These are phyloP conservation scores for Acrocera orbiculus DNA, from an alignment of 2,888 invertebrate species.

Conservation along the genomic window DNA sequence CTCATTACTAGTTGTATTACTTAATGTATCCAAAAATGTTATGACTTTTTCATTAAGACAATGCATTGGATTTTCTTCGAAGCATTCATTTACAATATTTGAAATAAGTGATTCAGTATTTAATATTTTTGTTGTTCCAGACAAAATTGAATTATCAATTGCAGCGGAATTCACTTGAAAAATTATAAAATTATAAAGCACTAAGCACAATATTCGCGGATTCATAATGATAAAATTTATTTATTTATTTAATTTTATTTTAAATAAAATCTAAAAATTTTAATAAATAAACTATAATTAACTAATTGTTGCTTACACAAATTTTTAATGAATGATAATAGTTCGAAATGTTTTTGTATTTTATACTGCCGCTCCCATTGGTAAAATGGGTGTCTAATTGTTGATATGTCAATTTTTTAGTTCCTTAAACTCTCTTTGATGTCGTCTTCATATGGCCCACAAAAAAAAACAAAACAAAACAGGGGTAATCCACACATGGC, in stretches of 20 bases:
- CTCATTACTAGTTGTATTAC: slow-evolving; percentile 43
- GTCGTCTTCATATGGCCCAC: too few relatives aligned
- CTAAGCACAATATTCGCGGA: too few relatives aligned
- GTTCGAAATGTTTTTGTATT: slow-evolving; percentile 26
- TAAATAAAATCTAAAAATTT: slow-evolving; percentile 2
- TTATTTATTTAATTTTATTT: too few relatives aligned
- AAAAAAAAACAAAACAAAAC: too few relatives aligned
- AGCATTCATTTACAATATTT: slow-evolving; percentile 55
- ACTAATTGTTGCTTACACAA: slow-evolving; percentile 23
- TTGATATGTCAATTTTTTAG: too few relatives aligned
- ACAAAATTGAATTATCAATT: slow-evolving; percentile 32
- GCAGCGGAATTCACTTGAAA: slow-evolving; percentile 36
- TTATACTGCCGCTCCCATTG: slow-evolving; percentile 32
- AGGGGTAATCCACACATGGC: too few relatives aligned
- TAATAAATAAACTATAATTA: slow-evolving; percentile 7
- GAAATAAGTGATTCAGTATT: slow-evolving; percentile 52
- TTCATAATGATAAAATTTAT: too few relatives aligned
- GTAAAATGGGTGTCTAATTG: too few relatives aligned
- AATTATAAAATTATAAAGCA: too few relatives aligned
- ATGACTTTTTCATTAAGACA: slow-evolving; percentile 65
- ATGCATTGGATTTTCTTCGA: slow-evolving; percentile 45
- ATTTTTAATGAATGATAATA: slow-evolving; percentile 30
- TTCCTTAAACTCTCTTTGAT: too few relatives aligned
- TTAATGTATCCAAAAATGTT: slow-evolving; percentile 51
- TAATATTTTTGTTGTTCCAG: slow-evolving; percentile 36